Evolutionary conservation across 1,140 invertebrate genomes (phyloP).

Genomic region (Hypsibius dujardini): DNA sequence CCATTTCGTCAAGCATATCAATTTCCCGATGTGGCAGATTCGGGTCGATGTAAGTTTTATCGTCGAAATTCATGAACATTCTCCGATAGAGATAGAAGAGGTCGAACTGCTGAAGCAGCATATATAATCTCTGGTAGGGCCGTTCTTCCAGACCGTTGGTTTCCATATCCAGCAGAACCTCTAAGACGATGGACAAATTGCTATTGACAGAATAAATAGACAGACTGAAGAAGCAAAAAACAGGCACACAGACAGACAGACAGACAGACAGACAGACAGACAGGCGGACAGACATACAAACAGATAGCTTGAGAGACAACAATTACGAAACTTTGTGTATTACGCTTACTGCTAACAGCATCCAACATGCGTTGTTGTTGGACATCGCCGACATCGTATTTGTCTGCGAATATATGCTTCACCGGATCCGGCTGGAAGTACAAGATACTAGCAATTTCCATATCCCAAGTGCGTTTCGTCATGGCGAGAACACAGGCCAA

Average conservation of each 20-base stretch:
- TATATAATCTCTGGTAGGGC: conserved; percentile 5
- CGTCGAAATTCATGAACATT: not conserved
- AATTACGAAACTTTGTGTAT: too few species aligned
- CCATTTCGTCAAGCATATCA: conserved; percentile 8
- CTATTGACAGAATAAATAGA: too few species aligned
- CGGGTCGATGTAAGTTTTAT: conserved; percentile 1
- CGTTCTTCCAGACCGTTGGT: not conserved
- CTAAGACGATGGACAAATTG: not conserved
- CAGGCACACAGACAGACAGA: too few species aligned
- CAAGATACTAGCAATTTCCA: conserved; percentile 13
- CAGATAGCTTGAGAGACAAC: too few species aligned
- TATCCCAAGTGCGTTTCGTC: conserved; percentile 6
- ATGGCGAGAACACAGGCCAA: not conserved
- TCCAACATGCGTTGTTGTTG: not conserved
- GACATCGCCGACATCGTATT: not conserved
- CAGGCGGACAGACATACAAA: too few species aligned
- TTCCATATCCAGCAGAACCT: conserved; percentile 1
- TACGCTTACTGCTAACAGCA: not conserved
- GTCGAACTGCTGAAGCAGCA: conserved; percentile 14
- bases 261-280: too few species aligned
- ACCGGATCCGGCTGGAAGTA: conserved; percentile 14
- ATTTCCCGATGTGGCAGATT: conserved; percentile 8
- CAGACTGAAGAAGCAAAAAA: too few species aligned
- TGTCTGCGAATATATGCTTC: not conserved
- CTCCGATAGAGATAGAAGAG: conserved; percentile 10